phyloP scores from a whole-genome alignment of 2,888 invertebrate genomes.

The Leptopilina drosophilae region DNA sequence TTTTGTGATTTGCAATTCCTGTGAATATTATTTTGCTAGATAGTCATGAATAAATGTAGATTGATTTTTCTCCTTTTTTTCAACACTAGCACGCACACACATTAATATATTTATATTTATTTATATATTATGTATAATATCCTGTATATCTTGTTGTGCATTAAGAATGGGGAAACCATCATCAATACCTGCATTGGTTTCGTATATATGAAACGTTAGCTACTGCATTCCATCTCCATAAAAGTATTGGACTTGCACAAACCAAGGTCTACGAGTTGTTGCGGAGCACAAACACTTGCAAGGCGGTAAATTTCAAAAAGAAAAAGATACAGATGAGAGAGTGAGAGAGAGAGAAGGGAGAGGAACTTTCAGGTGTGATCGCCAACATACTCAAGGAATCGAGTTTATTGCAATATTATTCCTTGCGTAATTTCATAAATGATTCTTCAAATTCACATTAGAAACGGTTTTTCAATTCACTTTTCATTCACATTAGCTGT shows the following conservation, averaged over 20 bases:
- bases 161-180: conserved; percentile 28
- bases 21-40: conserved; percentile 3
- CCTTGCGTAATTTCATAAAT: conserved; percentile 61
- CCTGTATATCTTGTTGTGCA: conserved; percentile 3
- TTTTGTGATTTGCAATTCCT: not conserved
- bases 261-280: conserved; percentile 63
- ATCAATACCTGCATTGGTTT: conserved; percentile 2
- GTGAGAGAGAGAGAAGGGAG: conserved; percentile 50
- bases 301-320: conserved; percentile 38
- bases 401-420: conserved; percentile 60
- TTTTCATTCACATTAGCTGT: not conserved
- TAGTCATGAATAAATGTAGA: conserved; percentile 6
- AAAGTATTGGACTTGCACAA: conserved; percentile 56
- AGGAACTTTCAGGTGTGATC: conserved; percentile 14
- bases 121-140: no score
- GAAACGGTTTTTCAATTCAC: not conserved
- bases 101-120: not conserved
- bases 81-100: no score
- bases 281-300: conserved; percentile 11
- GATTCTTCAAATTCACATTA: conserved; percentile 45
- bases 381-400: conserved; percentile 4
- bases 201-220: conserved; percentile 44
- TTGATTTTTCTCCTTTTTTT: not conserved
- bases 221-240: conserved; percentile 65
- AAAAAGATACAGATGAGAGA: conserved; percentile 59